A percentile compares a stretch with the other conserved stretches of the same genome.
These are phyloP conservation scores for Strigamia maritima DNA, from an alignment of 2,888 invertebrate species.

Conservation along the genomic window DNA sequence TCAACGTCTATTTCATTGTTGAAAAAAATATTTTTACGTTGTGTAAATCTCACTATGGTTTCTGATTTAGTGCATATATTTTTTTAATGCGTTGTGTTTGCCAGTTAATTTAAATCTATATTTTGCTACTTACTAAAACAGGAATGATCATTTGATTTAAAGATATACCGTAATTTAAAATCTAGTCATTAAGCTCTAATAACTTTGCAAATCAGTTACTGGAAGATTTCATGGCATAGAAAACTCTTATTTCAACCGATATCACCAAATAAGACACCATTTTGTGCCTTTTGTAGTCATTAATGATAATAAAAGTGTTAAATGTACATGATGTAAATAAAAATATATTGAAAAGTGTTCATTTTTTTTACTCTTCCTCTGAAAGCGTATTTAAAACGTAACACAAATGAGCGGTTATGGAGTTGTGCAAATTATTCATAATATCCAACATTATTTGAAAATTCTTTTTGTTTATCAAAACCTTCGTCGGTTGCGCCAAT, in stretches of 20 bases:
- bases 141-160: neutral
- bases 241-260: neutral
- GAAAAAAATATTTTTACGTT: no score
- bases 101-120: neutral
- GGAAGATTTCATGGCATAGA: neutral
- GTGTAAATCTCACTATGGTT: neutral
- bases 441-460: conserved; percentile 35
- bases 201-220: neutral
- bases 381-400: conserved; percentile 22
- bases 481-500: conserved; percentile 5
- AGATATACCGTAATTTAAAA: neutral
- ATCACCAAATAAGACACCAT: conserved; percentile 4
- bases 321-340: conserved; percentile 26
- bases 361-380: neutral
- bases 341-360: neutral
- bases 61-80: neutral
- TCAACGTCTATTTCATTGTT: neutral
- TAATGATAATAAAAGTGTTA: neutral
- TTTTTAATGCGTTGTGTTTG: neutral
- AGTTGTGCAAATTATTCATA: conserved; percentile 8
- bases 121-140: neutral
- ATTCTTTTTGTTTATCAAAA: conserved; percentile 31
- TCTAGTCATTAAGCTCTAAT: neutral
- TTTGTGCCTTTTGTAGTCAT: conserved; percentile 17
- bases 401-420: conserved; percentile 5